Evolutionary conservation across 2,797 vertebrate species (phyloP).

Genomic region (Tamandua tetradactyla): DNA sequence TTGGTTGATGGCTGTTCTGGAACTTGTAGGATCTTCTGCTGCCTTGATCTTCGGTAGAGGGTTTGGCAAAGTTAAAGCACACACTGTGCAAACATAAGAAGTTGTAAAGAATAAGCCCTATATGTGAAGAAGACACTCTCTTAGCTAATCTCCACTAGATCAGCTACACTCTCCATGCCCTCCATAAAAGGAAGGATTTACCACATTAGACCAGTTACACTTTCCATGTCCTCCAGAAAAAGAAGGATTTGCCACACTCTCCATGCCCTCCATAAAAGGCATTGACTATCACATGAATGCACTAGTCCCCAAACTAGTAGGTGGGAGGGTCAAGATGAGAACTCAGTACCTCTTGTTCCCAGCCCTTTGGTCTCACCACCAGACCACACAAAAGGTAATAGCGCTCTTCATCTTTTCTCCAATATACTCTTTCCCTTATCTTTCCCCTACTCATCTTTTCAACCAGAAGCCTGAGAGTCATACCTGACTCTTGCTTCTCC

Average conservation of each 20-base stretch:
- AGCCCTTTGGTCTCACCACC: not conserved
- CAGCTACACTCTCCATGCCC: fast-evolving
- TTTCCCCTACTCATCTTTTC: not conserved
- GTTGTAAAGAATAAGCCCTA: not conserved
- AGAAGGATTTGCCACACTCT: fast-evolving
- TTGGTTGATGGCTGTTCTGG: not conserved
- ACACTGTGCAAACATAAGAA: not conserved
- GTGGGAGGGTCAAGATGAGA: not conserved
- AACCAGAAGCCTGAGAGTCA: not conserved
- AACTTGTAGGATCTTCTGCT: not conserved
- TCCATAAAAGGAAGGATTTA: not conserved
- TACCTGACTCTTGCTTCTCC: not conserved
- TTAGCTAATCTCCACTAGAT: not conserved
- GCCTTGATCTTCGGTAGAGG: not conserved
- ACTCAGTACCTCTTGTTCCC: not conserved
- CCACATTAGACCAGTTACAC: fast-evolving
- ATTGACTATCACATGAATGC: not conserved
- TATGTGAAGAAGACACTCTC: not conserved
- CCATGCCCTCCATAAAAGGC: too few species aligned
- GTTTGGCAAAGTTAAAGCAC: not conserved
- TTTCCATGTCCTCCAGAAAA: too few species aligned
- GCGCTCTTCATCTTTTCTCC: not conserved
- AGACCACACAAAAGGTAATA: not conserved
- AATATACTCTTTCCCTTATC: not conserved
- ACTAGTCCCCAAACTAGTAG: not conserved